phyloP scores from a whole-genome alignment of 2,888 invertebrate genomes.

The Brassicogethes aeneus region DNA sequence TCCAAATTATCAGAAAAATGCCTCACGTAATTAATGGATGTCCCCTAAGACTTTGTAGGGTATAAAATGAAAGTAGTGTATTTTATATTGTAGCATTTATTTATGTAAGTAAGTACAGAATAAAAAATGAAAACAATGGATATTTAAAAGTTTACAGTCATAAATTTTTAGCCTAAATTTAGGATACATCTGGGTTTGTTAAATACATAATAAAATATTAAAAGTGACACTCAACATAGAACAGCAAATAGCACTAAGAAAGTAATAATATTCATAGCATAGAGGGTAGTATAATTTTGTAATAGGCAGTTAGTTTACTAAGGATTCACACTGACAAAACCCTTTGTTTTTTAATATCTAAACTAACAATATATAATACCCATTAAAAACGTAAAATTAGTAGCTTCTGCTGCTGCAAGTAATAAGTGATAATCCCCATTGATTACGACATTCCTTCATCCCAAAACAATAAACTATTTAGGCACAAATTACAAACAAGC shows the following conservation, averaged over 20 bases:
- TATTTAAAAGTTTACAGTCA: conserved; percentile 8
- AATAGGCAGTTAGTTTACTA: not conserved
- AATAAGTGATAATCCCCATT: not conserved
- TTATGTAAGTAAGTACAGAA: conserved; percentile 11
- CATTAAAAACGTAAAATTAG: not conserved
- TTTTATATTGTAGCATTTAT: conserved; percentile 10
- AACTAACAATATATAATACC: not conserved
- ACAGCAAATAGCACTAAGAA: not conserved
- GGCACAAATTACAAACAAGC: not conserved
- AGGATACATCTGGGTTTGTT: not conserved
- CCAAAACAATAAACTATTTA: conserved; percentile 1
- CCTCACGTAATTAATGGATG: too few species aligned
- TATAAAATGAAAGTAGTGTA: too few species aligned
- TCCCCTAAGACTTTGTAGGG: too few species aligned
- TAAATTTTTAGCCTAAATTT: conserved; percentile 3
- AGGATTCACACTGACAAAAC: not conserved
- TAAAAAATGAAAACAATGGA: conserved; percentile 5
- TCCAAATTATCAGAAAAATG: too few species aligned
- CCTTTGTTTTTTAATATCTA: not conserved
- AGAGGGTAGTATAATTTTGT: not conserved
- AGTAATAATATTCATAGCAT: conserved; percentile 1
- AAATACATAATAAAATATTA: not conserved
- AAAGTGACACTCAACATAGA: not conserved
- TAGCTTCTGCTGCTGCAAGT: not conserved
- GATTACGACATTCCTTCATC: not conserved